phyloP scores from a whole-genome alignment of 2,888 invertebrate species.

The Drosophila fulvimacula region DNA sequence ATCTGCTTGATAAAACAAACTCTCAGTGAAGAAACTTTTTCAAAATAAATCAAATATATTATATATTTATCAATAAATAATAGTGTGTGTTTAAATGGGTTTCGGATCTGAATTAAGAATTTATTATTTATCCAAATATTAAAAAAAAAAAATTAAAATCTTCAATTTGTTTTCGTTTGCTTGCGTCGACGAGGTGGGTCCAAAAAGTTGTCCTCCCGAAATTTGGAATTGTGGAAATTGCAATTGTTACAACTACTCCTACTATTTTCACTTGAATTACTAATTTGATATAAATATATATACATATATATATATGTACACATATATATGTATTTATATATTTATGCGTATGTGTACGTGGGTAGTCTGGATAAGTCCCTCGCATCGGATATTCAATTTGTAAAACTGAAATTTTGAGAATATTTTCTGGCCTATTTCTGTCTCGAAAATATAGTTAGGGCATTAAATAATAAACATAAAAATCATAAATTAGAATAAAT shows the following conservation, averaged over 20 bases:
- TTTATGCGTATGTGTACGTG: neutral
- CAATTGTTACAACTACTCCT: neutral
- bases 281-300: neutral
- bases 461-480: neutral
- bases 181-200: too few species aligned
- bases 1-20: slow-evolving; percentile 47
- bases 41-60: slow-evolving; percentile 6
- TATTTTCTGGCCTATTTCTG: neutral
- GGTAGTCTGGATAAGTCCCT: neutral
- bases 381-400: neutral
- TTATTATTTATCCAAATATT: neutral
- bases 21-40: slow-evolving; percentile 24
- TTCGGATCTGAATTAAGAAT: neutral
- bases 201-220: neutral
- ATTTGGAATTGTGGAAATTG: neutral
- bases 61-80: neutral
- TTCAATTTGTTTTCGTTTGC: neutral
- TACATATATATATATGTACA: neutral
- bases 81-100: neutral
- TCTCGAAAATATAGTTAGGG: neutral
- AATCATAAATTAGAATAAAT: neutral
- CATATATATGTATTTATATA: neutral
- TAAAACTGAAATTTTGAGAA: neutral
- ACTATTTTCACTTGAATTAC: neutral
- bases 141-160: neutral